Evolutionary conservation across 2,888 invertebrate genomes (phyloP).

Genomic region (Eledone cirrhosa): DNA sequence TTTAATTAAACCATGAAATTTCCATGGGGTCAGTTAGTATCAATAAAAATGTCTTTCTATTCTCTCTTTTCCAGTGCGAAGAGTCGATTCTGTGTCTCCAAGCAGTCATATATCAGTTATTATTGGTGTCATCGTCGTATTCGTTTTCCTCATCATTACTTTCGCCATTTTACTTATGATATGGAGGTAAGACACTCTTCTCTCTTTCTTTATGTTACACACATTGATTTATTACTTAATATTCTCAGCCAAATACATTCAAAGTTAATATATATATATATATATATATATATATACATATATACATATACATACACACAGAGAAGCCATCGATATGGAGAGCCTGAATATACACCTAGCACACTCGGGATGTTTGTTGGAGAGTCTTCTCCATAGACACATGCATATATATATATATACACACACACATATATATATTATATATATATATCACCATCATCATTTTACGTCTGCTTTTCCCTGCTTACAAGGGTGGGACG

Average conservation of each 20-base stretch:
- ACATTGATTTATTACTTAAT: neutral
- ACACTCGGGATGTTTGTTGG: too few relatives aligned
- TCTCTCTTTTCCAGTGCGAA: slow-evolving; percentile 42
- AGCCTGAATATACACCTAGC: too few relatives aligned
- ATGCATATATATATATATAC: neutral
- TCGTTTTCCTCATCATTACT: slow-evolving; percentile 56
- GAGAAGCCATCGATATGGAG: neutral
- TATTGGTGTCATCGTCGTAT: slow-evolving; percentile 56
- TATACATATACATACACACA: neutral
- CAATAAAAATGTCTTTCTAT: neutral
- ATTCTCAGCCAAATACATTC: too few relatives aligned
- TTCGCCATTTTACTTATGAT: slow-evolving; percentile 54
- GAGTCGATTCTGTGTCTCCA: slow-evolving; percentile 47
- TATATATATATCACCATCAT: too few relatives aligned
- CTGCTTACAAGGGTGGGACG: too few relatives aligned
- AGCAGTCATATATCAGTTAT: slow-evolving; percentile 57
- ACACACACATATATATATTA: neutral
- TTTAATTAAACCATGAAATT: too few relatives aligned
- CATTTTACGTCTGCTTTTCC: too few relatives aligned
- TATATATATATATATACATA: neutral
- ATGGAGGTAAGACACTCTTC: slow-evolving; percentile 50
- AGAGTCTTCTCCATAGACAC: neutral
- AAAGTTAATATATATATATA: neutral
- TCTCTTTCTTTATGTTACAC: neutral
- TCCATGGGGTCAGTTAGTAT: too few relatives aligned